Evolutionary conservation across 1,140 invertebrate species (phyloP).

Genomic region (Drosophila ercepeae): DNA sequence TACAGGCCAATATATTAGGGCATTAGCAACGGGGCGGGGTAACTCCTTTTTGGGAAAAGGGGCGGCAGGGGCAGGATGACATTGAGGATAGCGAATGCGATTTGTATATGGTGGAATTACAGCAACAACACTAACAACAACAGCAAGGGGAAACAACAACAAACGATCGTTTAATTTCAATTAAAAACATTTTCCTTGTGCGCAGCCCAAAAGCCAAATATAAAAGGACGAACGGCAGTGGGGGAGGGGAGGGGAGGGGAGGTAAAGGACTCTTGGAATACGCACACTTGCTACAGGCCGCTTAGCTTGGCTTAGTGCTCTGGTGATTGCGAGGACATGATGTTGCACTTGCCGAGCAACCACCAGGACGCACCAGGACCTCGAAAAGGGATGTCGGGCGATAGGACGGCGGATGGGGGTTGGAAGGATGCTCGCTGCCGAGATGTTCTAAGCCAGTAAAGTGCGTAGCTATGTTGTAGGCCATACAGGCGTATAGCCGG

Average conservation of each 20-base stretch:
- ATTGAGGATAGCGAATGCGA: constrained; percentile 70
- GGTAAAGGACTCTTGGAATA: constrained; percentile 53
- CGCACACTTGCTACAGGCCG: constrained; percentile 78
- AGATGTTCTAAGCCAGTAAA: constrained; percentile 51
- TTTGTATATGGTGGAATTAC: constrained; percentile 81
- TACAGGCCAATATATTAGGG: constrained; percentile 81
- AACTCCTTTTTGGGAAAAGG: background rate
- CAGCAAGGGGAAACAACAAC: constrained; percentile 55
- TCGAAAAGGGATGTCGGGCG: constrained; percentile 52
- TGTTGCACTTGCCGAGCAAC: constrained; percentile 82
- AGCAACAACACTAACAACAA: constrained; percentile 61
- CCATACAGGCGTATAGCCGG: background rate
- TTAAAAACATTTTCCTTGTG: constrained; percentile 76
- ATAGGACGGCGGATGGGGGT: constrained; percentile 1
- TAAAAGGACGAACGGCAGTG: constrained; percentile 39
- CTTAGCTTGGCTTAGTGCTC: constrained; percentile 78
- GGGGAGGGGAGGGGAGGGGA: background rate
- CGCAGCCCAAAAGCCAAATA: constrained; percentile 74
- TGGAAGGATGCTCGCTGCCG: background rate
- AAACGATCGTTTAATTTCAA: constrained; percentile 84
- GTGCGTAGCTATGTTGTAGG: constrained; percentile 75
- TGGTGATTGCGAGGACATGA: constrained; percentile 73
- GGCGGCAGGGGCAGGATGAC: constrained; percentile 30
- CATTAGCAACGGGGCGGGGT: constrained; percentile 57
- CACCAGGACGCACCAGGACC: constrained; percentile 59